Evolutionary conservation across 1,140 invertebrate genomes (phyloP).

Genomic region (Scaptodrosophila lebanonensis): DNA sequence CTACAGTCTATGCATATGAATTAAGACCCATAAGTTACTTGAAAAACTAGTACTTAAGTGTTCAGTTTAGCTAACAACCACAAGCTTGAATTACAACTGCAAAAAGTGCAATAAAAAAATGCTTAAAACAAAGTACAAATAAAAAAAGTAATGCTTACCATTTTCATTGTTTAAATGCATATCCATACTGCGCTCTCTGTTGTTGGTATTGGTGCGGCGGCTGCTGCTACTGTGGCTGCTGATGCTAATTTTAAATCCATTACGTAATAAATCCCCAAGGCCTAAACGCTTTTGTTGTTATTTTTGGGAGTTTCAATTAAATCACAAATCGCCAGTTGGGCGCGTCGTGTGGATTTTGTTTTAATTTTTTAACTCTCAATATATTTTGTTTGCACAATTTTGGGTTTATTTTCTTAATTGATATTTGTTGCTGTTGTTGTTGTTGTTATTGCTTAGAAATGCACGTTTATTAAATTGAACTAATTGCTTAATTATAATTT

Average conservation of each 20-base stretch:
- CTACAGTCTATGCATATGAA: too few relatives aligned
- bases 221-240: constrained; percentile 39
- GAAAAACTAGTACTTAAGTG: too few relatives aligned
- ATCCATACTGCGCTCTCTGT: constrained; percentile 47
- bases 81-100: too few relatives aligned
- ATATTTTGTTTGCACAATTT: constrained; percentile 37
- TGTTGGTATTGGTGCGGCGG: constrained; percentile 18
- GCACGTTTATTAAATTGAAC: constrained; percentile 23
- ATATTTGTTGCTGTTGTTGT: constrained; percentile 4
- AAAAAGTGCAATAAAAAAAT: constrained; percentile 3
- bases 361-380: constrained; percentile 40
- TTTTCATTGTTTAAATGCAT: constrained; percentile 63
- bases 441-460: constrained; percentile 26
- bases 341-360: constrained; percentile 15
- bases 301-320: not conserved
- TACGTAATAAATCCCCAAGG: constrained; percentile 69
- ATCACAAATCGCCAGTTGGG: too few relatives aligned
- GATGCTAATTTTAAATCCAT: constrained; percentile 67
- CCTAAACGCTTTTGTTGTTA: constrained; percentile 25
- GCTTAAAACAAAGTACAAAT: constrained; percentile 5
- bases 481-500: constrained; percentile 20
- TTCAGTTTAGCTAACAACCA: too few relatives aligned
- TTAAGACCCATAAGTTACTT: too few relatives aligned
- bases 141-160: constrained; percentile 45
- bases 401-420: too few relatives aligned